Evolutionary conservation across 2,113 vertebrate species (phyloP), one percentile per base, ranked within the genome.

Genomic region (Hemibagrus wyckioides): DNA sequence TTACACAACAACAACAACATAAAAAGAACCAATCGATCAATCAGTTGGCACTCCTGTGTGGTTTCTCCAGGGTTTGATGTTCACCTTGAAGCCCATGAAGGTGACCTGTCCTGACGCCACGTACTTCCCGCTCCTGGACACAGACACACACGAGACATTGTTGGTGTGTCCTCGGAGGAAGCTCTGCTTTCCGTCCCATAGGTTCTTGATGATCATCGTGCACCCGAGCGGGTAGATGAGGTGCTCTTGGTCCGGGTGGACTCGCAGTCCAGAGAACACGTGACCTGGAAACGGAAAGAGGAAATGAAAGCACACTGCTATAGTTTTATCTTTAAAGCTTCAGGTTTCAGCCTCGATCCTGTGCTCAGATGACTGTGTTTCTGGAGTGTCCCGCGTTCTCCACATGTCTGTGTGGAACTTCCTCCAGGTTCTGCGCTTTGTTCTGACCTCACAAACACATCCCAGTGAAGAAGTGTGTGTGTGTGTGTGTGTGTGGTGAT

Each of bases 61-160:
- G 33, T 41, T 73, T 73, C 36, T 41, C 9, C 33, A 73, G 69
- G 19, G 19, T 73, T 41, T 33, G 15, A 17, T 21, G 39, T 23
- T 65, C 89, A 98, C 97, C 96, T 97, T 96, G 91, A 97, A 97
- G 36, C 96, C 96, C 94, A 96, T 94, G 88, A 93, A 96, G 25
- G 95, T 97, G 92, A 97, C 95, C 87, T 99, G 96, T 86, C 98
- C 98, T 0, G 98, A 98, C 11, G 97, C 97, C 2, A 99, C 69
- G 0, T 96, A 97, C 0, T 13, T 25, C 65, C 98, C 97, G 0
- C 92, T 94, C 90, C 83, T 94, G 82, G 97, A 98, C 79, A 97
- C 90, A 0, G 93, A 63, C 3, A 99, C 1, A 2, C 97, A 98
- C 90, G 97, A 97, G 1, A 99, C 89, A 0, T 97, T 97, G 93